These are phyloP conservation scores for Anguilla rostrata DNA, from an alignment of 2,113 vertebrate species.

Conservation along the genomic window DNA sequence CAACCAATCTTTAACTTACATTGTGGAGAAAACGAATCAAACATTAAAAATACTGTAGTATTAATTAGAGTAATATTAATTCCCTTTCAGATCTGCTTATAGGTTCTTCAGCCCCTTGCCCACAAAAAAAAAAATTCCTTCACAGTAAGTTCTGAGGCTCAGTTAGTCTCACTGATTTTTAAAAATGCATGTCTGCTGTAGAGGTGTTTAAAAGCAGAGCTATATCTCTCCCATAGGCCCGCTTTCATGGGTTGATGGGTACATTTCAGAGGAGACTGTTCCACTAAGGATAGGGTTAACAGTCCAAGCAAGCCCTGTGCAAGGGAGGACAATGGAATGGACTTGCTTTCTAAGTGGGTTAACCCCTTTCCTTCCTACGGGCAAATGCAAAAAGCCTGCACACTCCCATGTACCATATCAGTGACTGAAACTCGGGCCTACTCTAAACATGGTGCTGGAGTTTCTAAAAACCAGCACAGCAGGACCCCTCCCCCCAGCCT, in stretches of 20 bases:
- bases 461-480: constrained; percentile 5
- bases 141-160: constrained; percentile 25
- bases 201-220: too few species aligned
- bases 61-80: background rate
- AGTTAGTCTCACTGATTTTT: constrained; percentile 1
- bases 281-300: constrained; percentile 34
- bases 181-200: background rate
- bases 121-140: constrained; percentile 31
- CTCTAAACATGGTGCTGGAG: constrained; percentile 12
- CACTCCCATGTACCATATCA: constrained; percentile 39
- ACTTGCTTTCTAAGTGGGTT: background rate
- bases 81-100: background rate
- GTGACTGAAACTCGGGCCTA: constrained; percentile 44
- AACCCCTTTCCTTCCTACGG: background rate
- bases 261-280: constrained; percentile 35
- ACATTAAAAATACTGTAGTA: background rate
- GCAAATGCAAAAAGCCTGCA: constrained; percentile 8
- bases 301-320: constrained; percentile 14
- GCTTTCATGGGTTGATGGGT: constrained; percentile 35
- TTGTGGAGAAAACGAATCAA: background rate
- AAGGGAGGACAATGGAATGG: background rate
- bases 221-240: constrained; percentile 7
- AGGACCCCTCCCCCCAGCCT: constrained; percentile 20
- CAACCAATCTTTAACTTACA: constrained; percentile 14
- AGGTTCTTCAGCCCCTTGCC: constrained; percentile 6